Evolutionary conservation across 2,113 vertebrate species (phyloP), one percentile per base, ranked within the genome.

Genomic region (Neodontobutis hainanensis): DNA sequence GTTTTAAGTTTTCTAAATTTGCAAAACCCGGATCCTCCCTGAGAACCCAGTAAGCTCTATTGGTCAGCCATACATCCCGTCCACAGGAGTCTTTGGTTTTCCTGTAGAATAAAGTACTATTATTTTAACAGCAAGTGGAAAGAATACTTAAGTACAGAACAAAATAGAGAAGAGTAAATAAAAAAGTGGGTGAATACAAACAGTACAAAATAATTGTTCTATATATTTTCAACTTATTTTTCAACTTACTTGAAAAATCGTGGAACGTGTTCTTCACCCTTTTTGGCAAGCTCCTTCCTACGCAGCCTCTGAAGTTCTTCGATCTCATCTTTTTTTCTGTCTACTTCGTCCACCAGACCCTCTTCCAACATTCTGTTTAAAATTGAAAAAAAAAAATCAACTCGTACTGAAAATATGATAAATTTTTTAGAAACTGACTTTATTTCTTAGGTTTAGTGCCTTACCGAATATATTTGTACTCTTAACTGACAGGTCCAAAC

Each of bases 51-150:
- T 98, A 98, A 0, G 89, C 93, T 35, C 90, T 87, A 62, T 95
- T 97, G 4, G 90, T 94, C 60, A 96, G 38, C 96, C 96, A 98
- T 5, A 94, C 94, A 50, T 98, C 96, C 45, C 93, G 93, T 55
- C 95, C 95, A 0, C 65, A 91, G 63, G 87, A 61, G 9, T 98
- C 96, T 0, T 84, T 87, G 57, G 92, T 82, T 81, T 91, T 91
- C 83, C 95, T 98, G 59, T 19, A 68, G n/a, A 55, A 43, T 6
- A 44, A 32, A 4, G 12, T 11, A 48, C 53, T 3, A 11, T 43
- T n/a, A 0, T 27, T 27, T 27, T 27, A 10, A 51, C 40, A 27
- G 9, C 5, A 16, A 35, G 49, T 2, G 1, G 19, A 46, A 12
- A 2, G 19, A 27, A 1, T 3, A 55, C 11, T 64, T 19, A 3